These are phyloP conservation scores for Todus mexicanus DNA, from an alignment of 2,797 vertebrate genomes.

Conservation along the genomic window DNA sequence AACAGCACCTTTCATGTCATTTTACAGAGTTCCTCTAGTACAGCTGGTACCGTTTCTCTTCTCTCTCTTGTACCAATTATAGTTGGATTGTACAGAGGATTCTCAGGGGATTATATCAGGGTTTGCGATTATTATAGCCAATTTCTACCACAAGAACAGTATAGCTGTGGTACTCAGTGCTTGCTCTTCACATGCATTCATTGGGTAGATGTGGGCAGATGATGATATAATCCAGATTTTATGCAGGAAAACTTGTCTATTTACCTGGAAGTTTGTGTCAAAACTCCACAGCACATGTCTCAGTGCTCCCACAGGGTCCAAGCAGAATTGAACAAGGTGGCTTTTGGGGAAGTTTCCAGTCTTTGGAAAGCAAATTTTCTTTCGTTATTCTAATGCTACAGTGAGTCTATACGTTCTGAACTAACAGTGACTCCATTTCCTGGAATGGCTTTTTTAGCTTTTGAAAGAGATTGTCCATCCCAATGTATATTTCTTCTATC, in stretches of 20 bases:
- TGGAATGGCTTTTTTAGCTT: not conserved
- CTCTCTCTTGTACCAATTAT: not conserved
- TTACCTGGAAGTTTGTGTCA: not conserved
- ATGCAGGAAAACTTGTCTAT: not conserved
- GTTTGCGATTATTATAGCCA: fast-evolving
- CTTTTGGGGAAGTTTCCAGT: not conserved
- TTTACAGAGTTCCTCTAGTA: not conserved
- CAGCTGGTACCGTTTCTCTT: not conserved
- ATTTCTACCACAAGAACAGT: not conserved
- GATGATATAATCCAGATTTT: not conserved
- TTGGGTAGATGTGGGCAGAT: not conserved
- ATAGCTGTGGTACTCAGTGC: not conserved
- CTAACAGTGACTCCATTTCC: not conserved
- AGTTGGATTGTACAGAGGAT: not conserved
- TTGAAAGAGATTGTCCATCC: not conserved
- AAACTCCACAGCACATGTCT: too few relatives aligned
- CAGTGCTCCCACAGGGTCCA: not conserved
- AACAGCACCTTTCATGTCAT: not conserved
- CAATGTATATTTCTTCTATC: not conserved
- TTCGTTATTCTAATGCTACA: not conserved
- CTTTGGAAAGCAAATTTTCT: not conserved
- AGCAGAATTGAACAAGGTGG: not conserved
- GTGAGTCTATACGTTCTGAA: fast-evolving
- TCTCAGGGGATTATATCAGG: not conserved
- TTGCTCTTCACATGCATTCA: not conserved